Base-by-base conservation (phyloP, 2,797 vertebrate species). In the Premnoplex brunnescens region DNA sequence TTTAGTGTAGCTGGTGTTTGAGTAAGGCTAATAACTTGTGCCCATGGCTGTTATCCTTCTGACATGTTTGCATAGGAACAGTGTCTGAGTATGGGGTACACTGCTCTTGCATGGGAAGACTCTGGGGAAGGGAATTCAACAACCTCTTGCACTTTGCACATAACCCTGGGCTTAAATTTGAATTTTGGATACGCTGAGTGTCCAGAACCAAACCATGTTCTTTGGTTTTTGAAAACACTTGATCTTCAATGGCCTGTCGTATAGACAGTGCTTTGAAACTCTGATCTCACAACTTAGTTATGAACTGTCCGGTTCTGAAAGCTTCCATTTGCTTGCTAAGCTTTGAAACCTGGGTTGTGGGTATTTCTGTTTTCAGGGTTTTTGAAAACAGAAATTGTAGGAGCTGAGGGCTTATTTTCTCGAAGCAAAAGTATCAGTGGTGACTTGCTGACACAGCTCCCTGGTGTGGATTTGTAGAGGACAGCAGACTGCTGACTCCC, bases 41-140 rank as follows among this genome's bases (percentile, higher is more conserved):
- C 62, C 59, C 3, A 0, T 64, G 15, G 12, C 67, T 43, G 0
- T 49, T 62, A 17, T 0, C 23, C 34, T 71, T 79, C 46, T 76
- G 51, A 21, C 9, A 1, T 7, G 11, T 55, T 82, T 52, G 56
- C 14, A 27, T 34, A 81, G 3, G 17, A 62, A 0, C 51, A 26
- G 12, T n/a, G 16, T 67, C 46, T 78, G 21, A 49, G 17, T 32
- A 3, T 13, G 22, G n/a, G 1, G 2, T 72, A 21, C 8, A 4
- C n/a, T 69, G 43, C 11, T 52, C 44, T 81, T 43, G 14, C 1
- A 2, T 7, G 39, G 43, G 60, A 77, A 52, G 13, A 49, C 22
- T 44, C 34, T 10, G 14, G 0, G 3, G 6, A 13, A 2, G 24
- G 15, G 5, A 41, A 49, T 85, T 73, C 27, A 60, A 22, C 37